phyloP scores from a whole-genome alignment of 35 echinoderm and acorn worm species.

The Chiridota heheva region DNA sequence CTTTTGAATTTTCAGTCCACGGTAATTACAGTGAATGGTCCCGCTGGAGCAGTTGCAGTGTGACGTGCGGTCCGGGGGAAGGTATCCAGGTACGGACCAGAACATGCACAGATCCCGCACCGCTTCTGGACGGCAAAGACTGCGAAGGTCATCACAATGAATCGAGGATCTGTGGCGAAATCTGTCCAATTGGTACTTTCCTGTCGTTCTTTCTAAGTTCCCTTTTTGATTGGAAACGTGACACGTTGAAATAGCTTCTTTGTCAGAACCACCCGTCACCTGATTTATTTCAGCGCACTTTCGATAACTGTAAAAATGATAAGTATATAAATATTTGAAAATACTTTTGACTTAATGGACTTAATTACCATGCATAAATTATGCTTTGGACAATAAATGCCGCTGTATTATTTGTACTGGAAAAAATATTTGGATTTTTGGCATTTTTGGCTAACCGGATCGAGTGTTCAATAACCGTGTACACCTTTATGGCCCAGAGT shows the following conservation, averaged over 20 bases:
- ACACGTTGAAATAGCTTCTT: neutral
- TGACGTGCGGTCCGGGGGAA: constrained; percentile 80
- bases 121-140: constrained; percentile 61
- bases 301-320: too few relatives aligned
- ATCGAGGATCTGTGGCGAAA: constrained; percentile 57
- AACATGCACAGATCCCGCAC: constrained; percentile 67
- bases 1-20: constrained; percentile 57
- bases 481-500: too few relatives aligned
- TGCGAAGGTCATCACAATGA: constrained; percentile 54
- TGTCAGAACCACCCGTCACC: too few relatives aligned
- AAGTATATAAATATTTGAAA: too few relatives aligned
- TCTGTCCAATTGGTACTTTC: constrained; percentile 85
- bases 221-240: neutral
- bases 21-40: constrained; percentile 69
- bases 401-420: too few relatives aligned
- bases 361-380: too few relatives aligned
- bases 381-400: too few relatives aligned
- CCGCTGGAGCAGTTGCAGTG: constrained; percentile 67
- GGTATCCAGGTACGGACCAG: constrained; percentile 61
- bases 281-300: too few relatives aligned
- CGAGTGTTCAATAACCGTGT: too few relatives aligned
- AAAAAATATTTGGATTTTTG: too few relatives aligned
- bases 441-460: too few relatives aligned
- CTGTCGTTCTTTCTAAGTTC: neutral
- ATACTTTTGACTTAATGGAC: too few relatives aligned